phyloP scores from a whole-genome alignment of 2,113 vertebrate genomes.

The Xiphophorus couchianus region DNA sequence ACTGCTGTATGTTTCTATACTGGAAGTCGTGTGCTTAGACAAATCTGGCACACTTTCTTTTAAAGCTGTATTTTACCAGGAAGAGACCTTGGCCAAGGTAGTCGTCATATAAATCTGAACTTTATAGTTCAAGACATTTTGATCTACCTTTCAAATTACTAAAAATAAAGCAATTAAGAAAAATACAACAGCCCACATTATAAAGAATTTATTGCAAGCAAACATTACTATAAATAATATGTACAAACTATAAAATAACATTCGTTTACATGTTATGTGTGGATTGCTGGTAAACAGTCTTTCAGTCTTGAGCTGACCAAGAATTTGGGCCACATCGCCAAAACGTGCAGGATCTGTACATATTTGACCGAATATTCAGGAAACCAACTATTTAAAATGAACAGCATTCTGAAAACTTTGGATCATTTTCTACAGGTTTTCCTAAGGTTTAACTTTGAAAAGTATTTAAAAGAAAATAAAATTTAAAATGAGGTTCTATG shows the following conservation, averaged over 20 bases:
- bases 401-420: not conserved
- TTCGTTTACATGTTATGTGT: slow-evolving; percentile 56
- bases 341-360: no score
- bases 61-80: no score
- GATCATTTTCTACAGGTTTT: not conserved
- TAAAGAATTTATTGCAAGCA: slow-evolving; percentile 92
- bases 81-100: no score
- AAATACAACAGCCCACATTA: slow-evolving; percentile 44
- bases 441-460: not conserved
- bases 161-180: no score
- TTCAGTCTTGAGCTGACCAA: slow-evolving; percentile 26
- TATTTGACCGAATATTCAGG: slow-evolving; percentile 15
- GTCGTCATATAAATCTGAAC: no score
- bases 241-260: slow-evolving; percentile 88
- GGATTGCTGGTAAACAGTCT: slow-evolving; percentile 63
- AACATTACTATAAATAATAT: slow-evolving; percentile 90
- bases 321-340: not conserved
- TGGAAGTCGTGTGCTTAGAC: no score
- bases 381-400: slow-evolving; percentile 24
- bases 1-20: no score
- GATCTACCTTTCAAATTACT: no score
- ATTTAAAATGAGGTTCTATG: not conserved
- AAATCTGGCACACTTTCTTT: no score
- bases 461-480: not conserved
- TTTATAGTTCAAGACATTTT: no score